phyloP scores from a whole-genome alignment of 2,797 vertebrate genomes.

The Ctenosaura bakeri region DNA sequence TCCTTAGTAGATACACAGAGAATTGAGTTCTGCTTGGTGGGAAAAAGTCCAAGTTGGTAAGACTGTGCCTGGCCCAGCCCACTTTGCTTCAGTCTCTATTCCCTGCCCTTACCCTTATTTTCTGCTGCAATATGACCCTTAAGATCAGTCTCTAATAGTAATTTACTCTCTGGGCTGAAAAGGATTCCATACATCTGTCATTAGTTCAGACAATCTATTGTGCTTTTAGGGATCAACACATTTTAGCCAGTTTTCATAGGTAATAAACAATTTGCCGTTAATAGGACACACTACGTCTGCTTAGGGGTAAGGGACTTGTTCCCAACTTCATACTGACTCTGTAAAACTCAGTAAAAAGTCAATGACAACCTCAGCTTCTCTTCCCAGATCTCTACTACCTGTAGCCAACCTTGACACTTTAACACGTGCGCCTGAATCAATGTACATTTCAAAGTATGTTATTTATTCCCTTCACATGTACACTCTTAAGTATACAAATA shows the following conservation, averaged over 20 bases:
- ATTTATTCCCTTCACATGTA: neutral
- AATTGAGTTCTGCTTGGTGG: neutral
- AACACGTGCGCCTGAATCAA: too few relatives aligned
- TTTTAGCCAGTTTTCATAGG: neutral
- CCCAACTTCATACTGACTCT: neutral
- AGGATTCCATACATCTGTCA: neutral
- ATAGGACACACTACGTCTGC: neutral
- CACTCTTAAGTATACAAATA: neutral
- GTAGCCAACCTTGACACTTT: too few relatives aligned
- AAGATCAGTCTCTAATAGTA: neutral
- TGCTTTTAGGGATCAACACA: neutral
- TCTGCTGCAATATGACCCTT: neutral
- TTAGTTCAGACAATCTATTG: constrained; percentile 7
- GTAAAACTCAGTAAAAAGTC: neutral
- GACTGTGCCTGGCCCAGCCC: neutral
- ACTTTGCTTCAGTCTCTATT: neutral
- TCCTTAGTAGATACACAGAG: neutral
- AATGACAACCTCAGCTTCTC: neutral
- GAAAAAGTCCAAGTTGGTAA: neutral
- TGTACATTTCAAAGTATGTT: too few relatives aligned
- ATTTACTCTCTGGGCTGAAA: neutral
- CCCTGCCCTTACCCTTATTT: neutral
- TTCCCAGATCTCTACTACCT: too few relatives aligned
- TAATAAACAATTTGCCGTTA: neutral
- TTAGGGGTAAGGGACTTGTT: neutral